phyloP scores from a whole-genome alignment of 2,113 vertebrate species.

The Scophthalmus maximus region DNA sequence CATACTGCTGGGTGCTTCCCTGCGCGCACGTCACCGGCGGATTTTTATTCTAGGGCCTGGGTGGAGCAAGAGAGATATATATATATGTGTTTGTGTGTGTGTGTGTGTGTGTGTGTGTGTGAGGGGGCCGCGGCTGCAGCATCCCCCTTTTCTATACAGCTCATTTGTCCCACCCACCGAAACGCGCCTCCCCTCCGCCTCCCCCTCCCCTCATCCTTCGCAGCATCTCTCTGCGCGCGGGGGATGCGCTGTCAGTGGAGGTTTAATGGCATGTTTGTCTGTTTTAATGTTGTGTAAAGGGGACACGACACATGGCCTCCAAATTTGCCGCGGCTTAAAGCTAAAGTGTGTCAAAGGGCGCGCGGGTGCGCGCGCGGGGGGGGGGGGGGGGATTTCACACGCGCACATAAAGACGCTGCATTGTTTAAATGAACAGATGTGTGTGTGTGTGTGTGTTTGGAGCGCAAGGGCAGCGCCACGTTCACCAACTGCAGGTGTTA shows the following conservation, averaged over 20 bases:
- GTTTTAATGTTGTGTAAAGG: constrained; percentile 44
- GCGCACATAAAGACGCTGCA: not conserved
- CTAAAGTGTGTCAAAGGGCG: not conserved
- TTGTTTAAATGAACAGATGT: not conserved
- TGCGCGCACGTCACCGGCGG: constrained; percentile 78
- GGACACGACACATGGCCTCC: constrained; percentile 50
- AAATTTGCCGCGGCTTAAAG: not conserved
- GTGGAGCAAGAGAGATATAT: constrained; percentile 75
- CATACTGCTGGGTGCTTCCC: constrained; percentile 83
- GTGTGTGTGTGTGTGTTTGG: too few species aligned
- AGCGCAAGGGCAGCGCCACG: not conserved
- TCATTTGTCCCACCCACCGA: constrained; percentile 71
- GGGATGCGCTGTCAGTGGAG: too few species aligned
- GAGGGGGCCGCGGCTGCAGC: constrained; percentile 76
- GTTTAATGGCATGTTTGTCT: constrained; percentile 50
- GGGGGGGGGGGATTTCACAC: not conserved
- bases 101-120: constrained; percentile 31
- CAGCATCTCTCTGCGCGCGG: not conserved
- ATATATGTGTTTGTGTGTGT: too few species aligned
- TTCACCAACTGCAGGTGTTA: too few species aligned
- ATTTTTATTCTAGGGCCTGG: constrained; percentile 73
- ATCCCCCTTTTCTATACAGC: constrained; percentile 75
- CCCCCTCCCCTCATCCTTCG: not conserved
- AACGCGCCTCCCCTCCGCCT: constrained; percentile 19
- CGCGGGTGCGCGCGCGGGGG: not conserved